Conservation (phyloP, 2,888 invertebrate species). For the Hyposoter dolosus region DNA sequence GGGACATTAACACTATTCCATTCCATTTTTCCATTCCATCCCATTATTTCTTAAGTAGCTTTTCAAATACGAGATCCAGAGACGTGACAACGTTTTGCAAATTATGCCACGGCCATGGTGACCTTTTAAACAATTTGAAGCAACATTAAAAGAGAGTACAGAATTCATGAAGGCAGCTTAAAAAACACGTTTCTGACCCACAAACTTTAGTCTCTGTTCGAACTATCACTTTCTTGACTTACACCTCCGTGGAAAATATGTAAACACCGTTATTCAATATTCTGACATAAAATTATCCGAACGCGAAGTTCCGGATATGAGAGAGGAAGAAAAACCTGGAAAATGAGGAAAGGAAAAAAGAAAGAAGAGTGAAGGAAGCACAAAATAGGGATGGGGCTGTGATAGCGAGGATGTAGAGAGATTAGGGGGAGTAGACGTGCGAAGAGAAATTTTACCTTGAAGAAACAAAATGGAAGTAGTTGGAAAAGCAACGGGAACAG, state of each 20-base stretch:
- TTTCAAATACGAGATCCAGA: not conserved
- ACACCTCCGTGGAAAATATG: conserved; percentile 72
- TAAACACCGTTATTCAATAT: conserved; percentile 64
- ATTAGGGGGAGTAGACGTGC: conserved; percentile 24
- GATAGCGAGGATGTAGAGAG: not conserved
- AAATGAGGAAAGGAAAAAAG: conserved; percentile 5
- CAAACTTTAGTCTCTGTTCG: conserved; percentile 10
- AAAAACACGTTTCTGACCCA: not conserved
- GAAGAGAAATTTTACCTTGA: conserved; percentile 4
- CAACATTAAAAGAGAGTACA: not conserved
- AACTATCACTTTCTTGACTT: conserved; percentile 26
- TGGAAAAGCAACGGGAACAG: conserved; percentile 6
- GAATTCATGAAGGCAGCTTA: not conserved
- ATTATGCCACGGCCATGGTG: not conserved
- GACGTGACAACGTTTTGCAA: not conserved
- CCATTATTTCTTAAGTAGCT: not conserved
- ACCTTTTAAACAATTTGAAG: not conserved
- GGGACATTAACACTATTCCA: not conserved
- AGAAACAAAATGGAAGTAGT: conserved; percentile 30
- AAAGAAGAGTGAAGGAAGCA: conserved; percentile 5
- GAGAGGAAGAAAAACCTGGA: conserved; percentile 5
- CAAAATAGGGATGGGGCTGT: conserved; percentile 8
- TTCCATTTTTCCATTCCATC: too few relatives aligned
- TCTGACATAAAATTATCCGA: conserved; percentile 32
- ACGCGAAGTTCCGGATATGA: conserved; percentile 17